Evolutionary conservation across 1,140 invertebrate species (phyloP).

Genomic region (Papilio polytes): DNA sequence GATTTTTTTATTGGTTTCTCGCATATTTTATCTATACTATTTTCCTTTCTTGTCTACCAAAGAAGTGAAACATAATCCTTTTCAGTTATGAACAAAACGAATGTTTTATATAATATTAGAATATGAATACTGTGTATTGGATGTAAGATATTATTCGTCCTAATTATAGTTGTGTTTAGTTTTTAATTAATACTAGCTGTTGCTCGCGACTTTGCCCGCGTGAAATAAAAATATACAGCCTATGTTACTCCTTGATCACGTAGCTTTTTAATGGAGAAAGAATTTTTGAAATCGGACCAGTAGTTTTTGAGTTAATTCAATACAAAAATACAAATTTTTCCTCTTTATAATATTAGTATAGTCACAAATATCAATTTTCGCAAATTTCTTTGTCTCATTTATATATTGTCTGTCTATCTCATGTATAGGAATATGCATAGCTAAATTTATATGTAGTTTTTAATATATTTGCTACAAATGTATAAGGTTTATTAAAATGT

Average conservation of each 20-base stretch:
- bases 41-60: conserved; percentile 28
- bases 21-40: neutral
- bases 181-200: conserved; percentile 44
- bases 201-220: too few relatives aligned
- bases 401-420: neutral
- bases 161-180: conserved; percentile 41
- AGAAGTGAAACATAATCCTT: neutral
- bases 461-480: neutral
- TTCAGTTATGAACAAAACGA: conserved; percentile 26
- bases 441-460: neutral
- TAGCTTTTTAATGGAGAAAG: too few relatives aligned
- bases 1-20: neutral
- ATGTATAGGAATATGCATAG: neutral
- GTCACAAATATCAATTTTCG: neutral
- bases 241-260: too few relatives aligned
- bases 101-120: conserved; percentile 36
- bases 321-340: too few relatives aligned
- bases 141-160: conserved; percentile 52
- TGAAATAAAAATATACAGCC: too few relatives aligned
- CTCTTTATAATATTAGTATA: too few relatives aligned
- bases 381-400: neutral
- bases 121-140: conserved; percentile 39
- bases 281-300: too few relatives aligned
- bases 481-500: neutral
- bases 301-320: too few relatives aligned